Base-by-base conservation (phyloP, 2,113 vertebrate genomes). In the Varanus komodoensis region DNA sequence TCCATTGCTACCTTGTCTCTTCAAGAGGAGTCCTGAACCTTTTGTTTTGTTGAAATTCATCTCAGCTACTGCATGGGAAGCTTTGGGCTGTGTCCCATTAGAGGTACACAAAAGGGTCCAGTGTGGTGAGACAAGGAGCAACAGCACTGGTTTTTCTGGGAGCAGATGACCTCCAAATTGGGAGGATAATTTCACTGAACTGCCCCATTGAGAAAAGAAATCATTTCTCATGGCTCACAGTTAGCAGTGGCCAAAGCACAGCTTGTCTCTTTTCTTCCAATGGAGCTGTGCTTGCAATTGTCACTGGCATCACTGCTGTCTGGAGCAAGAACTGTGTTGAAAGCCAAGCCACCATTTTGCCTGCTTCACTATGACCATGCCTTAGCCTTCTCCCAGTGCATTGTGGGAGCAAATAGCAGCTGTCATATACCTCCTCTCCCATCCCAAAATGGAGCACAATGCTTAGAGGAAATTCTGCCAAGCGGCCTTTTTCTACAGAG, bases 1-100 rank as follows among this genome's bases (percentile, higher is more conserved):
- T 95, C 95, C 92, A 94, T 95, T 95, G 95, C 94, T 95, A 93
- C 96, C 95, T 95, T 95, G 95, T 96, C 95, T 96, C 93, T 96
- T 95, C 95, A 57, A 96, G 93, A 93, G 91, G 96, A 95, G 93
- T 96, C 94, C 93, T 93, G 94, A 95, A 93, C 93, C 94, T 96
- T 94, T 95, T 91, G 92, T 95, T 95, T 91, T 94, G 93, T 93
- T 90, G 94, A 94, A 95, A 95, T 96, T 92, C 91, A 89, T 96
- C 95, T 91, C 91, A 87, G 82, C 52, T 91, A 93, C 94, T 75
- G 77, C 90, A 89, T 95, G 54, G 94, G 86, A 92, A 93, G 92
- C 54, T 87, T 89, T 68, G 92, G 93, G 93, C 95, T 93, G 84
- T 82, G 93, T 88, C 95, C 96, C 93, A 95, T 95, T 95, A 95